Percentiles rank a stretch among this genome's conserved stretches.
phyloP scores from a whole-genome alignment of 2,888 invertebrate species.

The Panzeria rudis region DNA sequence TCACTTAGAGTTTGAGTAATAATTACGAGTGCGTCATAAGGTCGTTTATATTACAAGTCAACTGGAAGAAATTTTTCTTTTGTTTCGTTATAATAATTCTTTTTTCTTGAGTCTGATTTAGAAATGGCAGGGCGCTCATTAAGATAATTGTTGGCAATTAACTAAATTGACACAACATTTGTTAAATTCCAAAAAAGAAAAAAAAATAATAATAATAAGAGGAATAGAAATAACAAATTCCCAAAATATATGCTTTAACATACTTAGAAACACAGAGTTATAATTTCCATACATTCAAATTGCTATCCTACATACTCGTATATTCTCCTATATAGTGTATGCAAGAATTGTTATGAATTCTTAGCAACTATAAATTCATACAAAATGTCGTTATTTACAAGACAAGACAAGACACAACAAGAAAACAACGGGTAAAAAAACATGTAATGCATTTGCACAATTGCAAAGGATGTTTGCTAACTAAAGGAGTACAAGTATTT shows the following conservation, averaged over 20 bases:
- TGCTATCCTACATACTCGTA: not conserved
- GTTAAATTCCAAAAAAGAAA: conserved; percentile 70
- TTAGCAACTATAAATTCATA: conserved; percentile 52
- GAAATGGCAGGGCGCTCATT: conserved; percentile 78
- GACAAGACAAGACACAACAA: conserved; percentile 25
- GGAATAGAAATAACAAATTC: conserved; percentile 19
- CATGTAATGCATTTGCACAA: conserved; percentile 27
- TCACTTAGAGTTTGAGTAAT: conserved; percentile 22
- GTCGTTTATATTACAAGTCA: conserved; percentile 79
- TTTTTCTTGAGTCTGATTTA: conserved; percentile 46
- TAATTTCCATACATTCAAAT: not conserved
- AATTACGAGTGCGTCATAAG: conserved; percentile 76
- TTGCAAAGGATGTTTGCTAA: conserved; percentile 20
- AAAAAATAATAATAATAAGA: not conserved
- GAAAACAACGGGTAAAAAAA: conserved; percentile 13
- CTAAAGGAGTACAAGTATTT: not conserved
- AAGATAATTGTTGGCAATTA: conserved; percentile 83
- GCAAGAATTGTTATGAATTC: conserved; percentile 34
- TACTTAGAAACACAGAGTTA: not conserved
- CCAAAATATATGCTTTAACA: conserved; percentile 6
- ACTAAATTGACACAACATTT: conserved; percentile 82
- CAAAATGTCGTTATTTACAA: conserved; percentile 45
- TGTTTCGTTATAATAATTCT: conserved; percentile 59
- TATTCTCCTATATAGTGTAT: not conserved
- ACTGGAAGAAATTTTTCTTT: conserved; percentile 74